phyloP scores from a whole-genome alignment of 2,888 invertebrate genomes.

The Spisula subtruncata region DNA sequence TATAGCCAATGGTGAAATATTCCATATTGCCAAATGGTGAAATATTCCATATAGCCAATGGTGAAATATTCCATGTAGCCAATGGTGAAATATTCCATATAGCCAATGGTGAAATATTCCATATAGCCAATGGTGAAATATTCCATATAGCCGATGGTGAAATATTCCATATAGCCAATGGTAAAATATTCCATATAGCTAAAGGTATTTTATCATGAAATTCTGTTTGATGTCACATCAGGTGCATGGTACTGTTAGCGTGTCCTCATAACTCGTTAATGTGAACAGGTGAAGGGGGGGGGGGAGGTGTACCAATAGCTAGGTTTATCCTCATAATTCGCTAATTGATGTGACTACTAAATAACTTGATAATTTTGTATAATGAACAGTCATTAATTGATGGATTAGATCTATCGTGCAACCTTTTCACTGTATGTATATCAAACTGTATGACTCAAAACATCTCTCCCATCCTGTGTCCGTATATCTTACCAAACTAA shows the following conservation, averaged over 20 bases:
- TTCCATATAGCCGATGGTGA: too few species aligned
- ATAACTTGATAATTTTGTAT: neutral
- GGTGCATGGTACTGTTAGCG: neutral
- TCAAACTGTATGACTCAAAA: neutral
- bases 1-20: too few species aligned
- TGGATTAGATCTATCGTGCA: neutral
- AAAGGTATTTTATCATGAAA: neutral
- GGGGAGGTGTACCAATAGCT: too few species aligned
- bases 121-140: neutral
- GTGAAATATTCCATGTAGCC: too few species aligned
- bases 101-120: too few species aligned
- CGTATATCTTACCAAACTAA: neutral
- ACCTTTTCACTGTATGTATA: neutral
- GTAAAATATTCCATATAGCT: neutral
- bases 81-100: neutral
- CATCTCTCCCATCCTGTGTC: neutral
- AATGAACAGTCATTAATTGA: conserved; percentile 6
- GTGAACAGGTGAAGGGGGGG: too few species aligned
- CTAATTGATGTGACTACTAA: conserved; percentile 2
- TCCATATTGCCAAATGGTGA: too few species aligned
- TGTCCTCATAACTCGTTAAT: neutral
- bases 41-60: too few species aligned
- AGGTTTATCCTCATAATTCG: neutral
- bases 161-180: too few species aligned
- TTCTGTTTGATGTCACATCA: neutral